A percentile compares a stretch with the other conserved stretches of the same genome.
phyloP scores from a whole-genome alignment of 2,797 vertebrate species.

The Diplodus puntazzo region DNA sequence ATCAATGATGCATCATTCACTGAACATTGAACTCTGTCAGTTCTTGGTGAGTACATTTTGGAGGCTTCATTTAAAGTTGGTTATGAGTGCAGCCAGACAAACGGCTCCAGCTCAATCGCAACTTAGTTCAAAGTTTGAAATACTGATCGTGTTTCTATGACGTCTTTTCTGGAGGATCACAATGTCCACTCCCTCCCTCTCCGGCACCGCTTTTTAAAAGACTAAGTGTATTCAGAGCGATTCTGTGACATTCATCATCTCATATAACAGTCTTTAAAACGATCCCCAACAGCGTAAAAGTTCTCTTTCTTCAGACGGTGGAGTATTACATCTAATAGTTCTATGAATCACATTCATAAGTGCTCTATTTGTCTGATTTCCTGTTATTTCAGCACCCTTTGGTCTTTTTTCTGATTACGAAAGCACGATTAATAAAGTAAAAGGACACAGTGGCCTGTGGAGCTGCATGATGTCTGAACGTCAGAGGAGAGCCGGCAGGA shows the following conservation, averaged over 20 bases:
- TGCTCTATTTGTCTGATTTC: background rate
- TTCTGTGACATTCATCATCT: background rate
- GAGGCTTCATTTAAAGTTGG: no score
- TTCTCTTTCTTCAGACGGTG: background rate
- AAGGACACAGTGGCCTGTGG: background rate
- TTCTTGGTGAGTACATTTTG: no score
- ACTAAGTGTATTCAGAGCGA: background rate
- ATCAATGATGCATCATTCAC: no score
- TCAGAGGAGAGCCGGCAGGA: background rate
- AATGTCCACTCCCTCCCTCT: background rate
- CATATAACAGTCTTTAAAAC: background rate
- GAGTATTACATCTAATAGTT: background rate
- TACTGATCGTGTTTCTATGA: no score
- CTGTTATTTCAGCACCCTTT: background rate
- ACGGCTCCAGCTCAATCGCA: no score
- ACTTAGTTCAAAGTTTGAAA: background rate
- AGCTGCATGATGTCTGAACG: background rate
- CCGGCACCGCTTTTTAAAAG: background rate
- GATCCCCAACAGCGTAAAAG: background rate
- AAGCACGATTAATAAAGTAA: background rate
- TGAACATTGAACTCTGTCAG: no score
- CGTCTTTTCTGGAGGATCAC: background rate
- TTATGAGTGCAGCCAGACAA: no score
- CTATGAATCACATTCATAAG: background rate
- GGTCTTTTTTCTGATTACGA: background rate